phyloP scores from a whole-genome alignment of 1,140 invertebrate genomes.

The Cephus cinctus region DNA sequence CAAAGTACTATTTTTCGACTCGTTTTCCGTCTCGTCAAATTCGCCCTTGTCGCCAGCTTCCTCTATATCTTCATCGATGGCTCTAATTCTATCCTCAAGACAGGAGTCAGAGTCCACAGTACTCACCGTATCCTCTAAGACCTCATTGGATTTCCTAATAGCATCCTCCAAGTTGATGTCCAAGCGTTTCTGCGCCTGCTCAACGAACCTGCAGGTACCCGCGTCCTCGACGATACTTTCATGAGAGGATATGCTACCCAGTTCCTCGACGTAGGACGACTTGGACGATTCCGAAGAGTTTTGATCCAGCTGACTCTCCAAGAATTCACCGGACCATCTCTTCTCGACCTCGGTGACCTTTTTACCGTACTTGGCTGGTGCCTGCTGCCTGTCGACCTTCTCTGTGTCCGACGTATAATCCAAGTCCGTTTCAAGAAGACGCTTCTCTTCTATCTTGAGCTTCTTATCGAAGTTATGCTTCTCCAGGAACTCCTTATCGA shows the following conservation, averaged over 20 bases:
- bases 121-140: slow-evolving; percentile 29
- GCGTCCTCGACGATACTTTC: slow-evolving; percentile 34
- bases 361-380: slow-evolving; percentile 38
- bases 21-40: slow-evolving; percentile 1
- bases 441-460: slow-evolving; percentile 38
- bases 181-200: not conserved
- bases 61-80: slow-evolving; percentile 34
- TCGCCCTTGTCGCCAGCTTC: slow-evolving; percentile 2
- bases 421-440: slow-evolving; percentile 19
- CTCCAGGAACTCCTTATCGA: slow-evolving; percentile 38
- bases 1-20: slow-evolving; percentile 17
- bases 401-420: slow-evolving; percentile 27
- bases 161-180: not conserved
- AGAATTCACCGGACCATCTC: slow-evolving; percentile 45
- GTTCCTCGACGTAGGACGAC: slow-evolving; percentile 46
- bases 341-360: slow-evolving; percentile 45
- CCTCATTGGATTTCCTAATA: slow-evolving; percentile 14
- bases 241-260: slow-evolving; percentile 41
- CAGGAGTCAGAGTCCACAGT: slow-evolving; percentile 45
- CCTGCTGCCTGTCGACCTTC: slow-evolving; percentile 7
- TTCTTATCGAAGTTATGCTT: slow-evolving; percentile 35
- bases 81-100: slow-evolving; percentile 39
- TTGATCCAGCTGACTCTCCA: slow-evolving; percentile 31
- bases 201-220: not conserved
- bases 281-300: slow-evolving; percentile 45